These are phyloP conservation scores for Cantharis nigra DNA, from an alignment of 2,888 invertebrate species.

Conservation along the genomic window DNA sequence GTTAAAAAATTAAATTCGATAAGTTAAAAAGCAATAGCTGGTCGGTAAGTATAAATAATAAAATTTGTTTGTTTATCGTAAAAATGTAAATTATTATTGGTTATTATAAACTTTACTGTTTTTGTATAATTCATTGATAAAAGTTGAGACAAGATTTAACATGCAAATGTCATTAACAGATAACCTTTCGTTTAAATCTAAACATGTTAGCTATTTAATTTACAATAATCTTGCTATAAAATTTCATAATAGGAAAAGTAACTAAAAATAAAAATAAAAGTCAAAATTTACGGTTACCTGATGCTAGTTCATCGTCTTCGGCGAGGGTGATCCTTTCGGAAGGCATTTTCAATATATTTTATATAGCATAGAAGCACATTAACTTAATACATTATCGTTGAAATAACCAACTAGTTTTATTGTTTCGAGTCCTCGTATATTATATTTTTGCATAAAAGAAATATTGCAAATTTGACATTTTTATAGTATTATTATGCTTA, in stretches of 20 bases:
- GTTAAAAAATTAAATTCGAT: not conserved
- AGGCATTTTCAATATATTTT: conserved; percentile 34
- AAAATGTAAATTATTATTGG: not conserved
- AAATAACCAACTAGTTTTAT: not conserved
- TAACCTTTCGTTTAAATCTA: not conserved
- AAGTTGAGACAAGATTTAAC: not conserved
- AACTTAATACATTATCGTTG: not conserved
- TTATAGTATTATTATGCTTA: conserved; percentile 21
- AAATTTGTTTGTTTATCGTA: not conserved
- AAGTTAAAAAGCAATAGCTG: not conserved
- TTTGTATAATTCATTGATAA: not conserved
- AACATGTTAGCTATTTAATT: not conserved
- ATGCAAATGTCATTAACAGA: not conserved
- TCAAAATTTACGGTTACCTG: not conserved
- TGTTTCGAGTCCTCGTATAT: conserved; percentile 8
- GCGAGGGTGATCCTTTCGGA: conserved; percentile 31
- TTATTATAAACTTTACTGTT: not conserved
- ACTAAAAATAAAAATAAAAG: not conserved
- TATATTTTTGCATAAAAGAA: conserved; percentile 9
- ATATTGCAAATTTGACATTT: conserved; percentile 17
- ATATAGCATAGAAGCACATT: not conserved
- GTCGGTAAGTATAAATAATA: not conserved
- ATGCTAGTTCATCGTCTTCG: not conserved
- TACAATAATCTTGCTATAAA: not conserved
- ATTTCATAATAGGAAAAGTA: not conserved